phyloP scores from a whole-genome alignment of 2,797 vertebrate species.

The Danionella dracula region DNA sequence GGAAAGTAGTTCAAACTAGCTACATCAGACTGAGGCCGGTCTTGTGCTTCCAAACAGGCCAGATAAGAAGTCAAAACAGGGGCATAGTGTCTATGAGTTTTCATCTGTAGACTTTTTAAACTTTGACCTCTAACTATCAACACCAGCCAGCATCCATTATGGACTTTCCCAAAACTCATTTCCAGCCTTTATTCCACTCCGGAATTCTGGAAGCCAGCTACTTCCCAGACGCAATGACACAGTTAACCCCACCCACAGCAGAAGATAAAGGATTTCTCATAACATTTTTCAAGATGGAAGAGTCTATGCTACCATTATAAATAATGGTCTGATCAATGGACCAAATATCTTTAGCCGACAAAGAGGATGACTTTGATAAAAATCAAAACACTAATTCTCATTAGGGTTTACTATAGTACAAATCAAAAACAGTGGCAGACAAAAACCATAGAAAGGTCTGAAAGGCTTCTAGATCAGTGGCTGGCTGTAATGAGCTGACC shows the following conservation, averaged over 20 bases:
- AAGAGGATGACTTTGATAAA: background rate
- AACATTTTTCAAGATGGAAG: background rate
- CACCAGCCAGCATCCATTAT: slow-evolving; percentile 31
- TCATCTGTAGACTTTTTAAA: slow-evolving; percentile 28
- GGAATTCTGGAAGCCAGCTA: slow-evolving; percentile 38
- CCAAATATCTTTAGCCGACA: background rate
- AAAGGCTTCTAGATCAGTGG: background rate
- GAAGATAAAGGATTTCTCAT: background rate
- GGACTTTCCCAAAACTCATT: slow-evolving; percentile 39
- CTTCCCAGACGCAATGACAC: slow-evolving; percentile 32
- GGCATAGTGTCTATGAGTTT: too few relatives aligned
- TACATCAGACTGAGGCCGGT: slow-evolving; percentile 4
- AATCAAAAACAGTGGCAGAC: slow-evolving; percentile 16
- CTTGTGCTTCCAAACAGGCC: slow-evolving; percentile 20
- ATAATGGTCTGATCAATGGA: too few relatives aligned
- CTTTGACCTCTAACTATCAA: slow-evolving; percentile 34
- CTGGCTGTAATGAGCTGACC: background rate
- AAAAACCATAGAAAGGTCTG: background rate
- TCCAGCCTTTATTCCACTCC: slow-evolving; percentile 46
- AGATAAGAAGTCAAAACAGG: slow-evolving; percentile 15
- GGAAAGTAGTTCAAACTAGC: too few relatives aligned
- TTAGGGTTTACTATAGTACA: background rate
- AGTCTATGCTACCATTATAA: background rate
- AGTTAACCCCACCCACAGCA: slow-evolving; percentile 9
- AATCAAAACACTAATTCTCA: background rate